A percentile compares a stretch with the other conserved stretches of the same genome.
Conservation (phyloP, 2,888 invertebrate species). For the Mesoligia furuncula region DNA sequence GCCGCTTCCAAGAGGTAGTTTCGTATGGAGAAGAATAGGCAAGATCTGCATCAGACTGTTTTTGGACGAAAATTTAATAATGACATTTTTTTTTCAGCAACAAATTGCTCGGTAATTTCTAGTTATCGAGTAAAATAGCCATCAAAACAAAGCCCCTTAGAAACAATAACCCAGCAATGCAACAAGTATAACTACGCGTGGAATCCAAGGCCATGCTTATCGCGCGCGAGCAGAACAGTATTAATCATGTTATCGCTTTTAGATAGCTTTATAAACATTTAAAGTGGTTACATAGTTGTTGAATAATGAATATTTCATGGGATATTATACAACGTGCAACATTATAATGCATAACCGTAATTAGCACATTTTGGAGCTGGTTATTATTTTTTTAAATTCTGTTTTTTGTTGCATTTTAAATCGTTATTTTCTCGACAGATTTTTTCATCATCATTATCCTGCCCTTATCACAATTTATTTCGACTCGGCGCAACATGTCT, state of each 20-base stretch:
- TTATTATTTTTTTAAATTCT: conserved; percentile 3
- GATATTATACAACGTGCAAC: conserved; percentile 6
- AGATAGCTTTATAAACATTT: conserved; percentile 53
- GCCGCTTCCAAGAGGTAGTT: background rate
- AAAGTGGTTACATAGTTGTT: conserved; percentile 26
- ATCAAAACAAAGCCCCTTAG: conserved; percentile 24
- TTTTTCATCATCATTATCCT: background rate
- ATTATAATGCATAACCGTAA: conserved; percentile 14
- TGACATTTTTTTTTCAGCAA: background rate
- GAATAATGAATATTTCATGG: conserved; percentile 41
- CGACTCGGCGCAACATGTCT: background rate
- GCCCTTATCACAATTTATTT: background rate
- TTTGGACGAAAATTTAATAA: background rate
- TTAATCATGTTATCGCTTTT: conserved; percentile 69
- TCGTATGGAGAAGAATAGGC: background rate
- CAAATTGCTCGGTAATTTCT: conserved; percentile 11
- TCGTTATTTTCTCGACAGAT: conserved; percentile 5
- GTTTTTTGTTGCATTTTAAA: conserved; percentile 14
- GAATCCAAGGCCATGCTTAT: conserved; percentile 72
- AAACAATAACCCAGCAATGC: conserved; percentile 53
- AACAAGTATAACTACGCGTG: conserved; percentile 50
- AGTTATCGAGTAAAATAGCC: conserved; percentile 9
- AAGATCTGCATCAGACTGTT: background rate
- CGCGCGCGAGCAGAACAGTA: conserved; percentile 66
- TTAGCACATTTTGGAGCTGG: background rate